Base-by-base conservation (phyloP, 2,888 invertebrate genomes). In the Drosophila pseudotalamancana region DNA sequence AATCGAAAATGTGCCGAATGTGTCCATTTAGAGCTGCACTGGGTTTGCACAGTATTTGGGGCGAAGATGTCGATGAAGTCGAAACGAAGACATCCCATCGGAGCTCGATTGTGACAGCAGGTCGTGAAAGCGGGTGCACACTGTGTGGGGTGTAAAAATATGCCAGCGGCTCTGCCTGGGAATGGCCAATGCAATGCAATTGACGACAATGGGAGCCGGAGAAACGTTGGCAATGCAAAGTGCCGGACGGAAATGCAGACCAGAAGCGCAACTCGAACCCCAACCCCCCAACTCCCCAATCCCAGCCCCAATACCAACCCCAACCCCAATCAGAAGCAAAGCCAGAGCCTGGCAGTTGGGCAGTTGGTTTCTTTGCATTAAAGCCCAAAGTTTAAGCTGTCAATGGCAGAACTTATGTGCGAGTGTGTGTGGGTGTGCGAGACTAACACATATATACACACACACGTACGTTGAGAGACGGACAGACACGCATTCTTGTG, bases 181-280 rank as follows among this genome's bases (percentile, higher is more conserved):
- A 39, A 65, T 63, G 72, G 64, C 64, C 60, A 64, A 65, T 74
- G 77, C 77, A 70, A 72, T 74, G 83, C 77, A 77, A 71, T 80
- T 77, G 77, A 77, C 72, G 77, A 74, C 79, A 80, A 83, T 78
- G 72, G 54, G 43, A 72, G 67, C 51, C 37, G 59, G 55, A 68
- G 60, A 23, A 66, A 60, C 12, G 54, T 54, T 53, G 12, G 56
- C 60, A 67, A 67, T 60, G 83, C 74, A 74, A 74, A 79, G 72
- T 69, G 79, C 70, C 70, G 75, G 64, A 74, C 83, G 80, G 83
- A 80, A 77, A 79, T 77, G 74, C 61, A 59, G 66, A 68, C 63
- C 78, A 78, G 68, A 57, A 72, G 50, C 62, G 57, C 45, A 66
- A 29, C 43, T 37, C 54, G 27, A 46, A 14, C 42, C 37, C 32